Conservation (phyloP, 1,140 invertebrate genomes). For the Idris sp. region DNA sequence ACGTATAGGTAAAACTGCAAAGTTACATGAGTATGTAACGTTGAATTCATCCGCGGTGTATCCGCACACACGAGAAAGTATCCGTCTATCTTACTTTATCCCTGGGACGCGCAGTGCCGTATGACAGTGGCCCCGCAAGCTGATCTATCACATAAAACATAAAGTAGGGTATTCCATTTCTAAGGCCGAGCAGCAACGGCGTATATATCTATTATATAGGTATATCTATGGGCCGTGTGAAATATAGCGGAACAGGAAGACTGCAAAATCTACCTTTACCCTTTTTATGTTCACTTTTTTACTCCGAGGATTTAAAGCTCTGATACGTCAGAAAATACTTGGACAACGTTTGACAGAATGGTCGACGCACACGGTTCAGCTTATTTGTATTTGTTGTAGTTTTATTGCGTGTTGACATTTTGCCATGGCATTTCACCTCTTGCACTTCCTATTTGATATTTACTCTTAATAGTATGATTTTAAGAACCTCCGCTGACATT, state of each 20-base stretch:
- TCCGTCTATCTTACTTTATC: slow-evolving; percentile 78
- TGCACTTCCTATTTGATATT: slow-evolving; percentile 49
- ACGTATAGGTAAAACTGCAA: slow-evolving; percentile 73
- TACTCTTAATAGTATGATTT: slow-evolving; percentile 50
- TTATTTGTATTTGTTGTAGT: slow-evolving; percentile 47
- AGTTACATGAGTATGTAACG: slow-evolving; percentile 72
- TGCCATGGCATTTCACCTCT: slow-evolving; percentile 49
- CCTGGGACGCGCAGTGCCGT: slow-evolving; percentile 72
- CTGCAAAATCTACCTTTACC: slow-evolving; percentile 60
- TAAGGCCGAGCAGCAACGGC: slow-evolving; percentile 66
- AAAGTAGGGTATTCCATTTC: slow-evolving; percentile 78
- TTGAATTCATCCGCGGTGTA: slow-evolving; percentile 76
- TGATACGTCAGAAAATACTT: slow-evolving; percentile 47
- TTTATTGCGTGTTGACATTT: slow-evolving; percentile 54
- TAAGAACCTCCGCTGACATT: slow-evolving; percentile 45
- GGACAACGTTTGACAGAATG: slow-evolving; percentile 46
- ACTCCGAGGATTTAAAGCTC: slow-evolving; percentile 43
- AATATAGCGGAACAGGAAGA: slow-evolving; percentile 60
- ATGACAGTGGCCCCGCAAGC: slow-evolving; percentile 75
- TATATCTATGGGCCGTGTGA: slow-evolving; percentile 55
- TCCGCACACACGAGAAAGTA: slow-evolving; percentile 71
- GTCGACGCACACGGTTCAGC: slow-evolving; percentile 20
- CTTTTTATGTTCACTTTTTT: slow-evolving; percentile 57
- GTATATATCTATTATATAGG: slow-evolving; percentile 60
- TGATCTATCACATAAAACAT: slow-evolving; percentile 79